Evolutionary conservation across 2,888 invertebrate genomes (phyloP), one percentile per base, ranked within the genome.

Genomic region (Mythimna ferrago): DNA sequence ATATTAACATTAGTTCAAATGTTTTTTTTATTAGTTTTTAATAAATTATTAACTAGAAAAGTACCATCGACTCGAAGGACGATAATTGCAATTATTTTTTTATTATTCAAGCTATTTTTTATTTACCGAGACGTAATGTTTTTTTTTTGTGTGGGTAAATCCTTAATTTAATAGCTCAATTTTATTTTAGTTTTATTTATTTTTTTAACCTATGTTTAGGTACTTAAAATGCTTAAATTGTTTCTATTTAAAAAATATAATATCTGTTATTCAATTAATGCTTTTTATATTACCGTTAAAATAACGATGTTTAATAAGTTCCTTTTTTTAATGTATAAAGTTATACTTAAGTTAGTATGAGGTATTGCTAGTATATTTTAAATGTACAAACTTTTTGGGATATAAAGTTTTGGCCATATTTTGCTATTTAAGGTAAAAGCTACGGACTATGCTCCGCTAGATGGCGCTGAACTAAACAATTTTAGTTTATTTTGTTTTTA

Each of bases 1-100:
- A 63, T 19, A n/a, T 44, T 32, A 56, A 32, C 53, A 21, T 32
- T 61, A 71, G 79, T 61, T 53, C 48, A 69, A 71, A 16, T 71
- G 4, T 38, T 57, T 57, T 38, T 48, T 48, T 26, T n/a, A 11
- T n/a, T 41, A 53, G 57, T 26, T 56, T 11, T 16, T 1, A 16
- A 61, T 35, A 14, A 32, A 51, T n/a, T n/a, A n/a, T 38, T n/a
- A 38, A 38, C 2, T 14, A 56, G n/a, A 60, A 60, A 60, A 38
- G 32, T n/a, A 60, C n/a, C 10, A 19, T 14, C 14, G n/a, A 14
- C 11, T n/a, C 38, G 60, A 60, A 38, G 5, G n/a, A 38, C n/a
- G 58, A 10, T 11, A n/a, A 60, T 44, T 14, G 21, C 5, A 21
- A 48, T 79, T 79, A n/a, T 53, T 60, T 32, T 67, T 57, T n/a